Percentiles rank a stretch among this genome's conserved stretches.
Conservation (phyloP, 1,140 invertebrate genomes). For the Pseudomyrmex dendroicus region DNA sequence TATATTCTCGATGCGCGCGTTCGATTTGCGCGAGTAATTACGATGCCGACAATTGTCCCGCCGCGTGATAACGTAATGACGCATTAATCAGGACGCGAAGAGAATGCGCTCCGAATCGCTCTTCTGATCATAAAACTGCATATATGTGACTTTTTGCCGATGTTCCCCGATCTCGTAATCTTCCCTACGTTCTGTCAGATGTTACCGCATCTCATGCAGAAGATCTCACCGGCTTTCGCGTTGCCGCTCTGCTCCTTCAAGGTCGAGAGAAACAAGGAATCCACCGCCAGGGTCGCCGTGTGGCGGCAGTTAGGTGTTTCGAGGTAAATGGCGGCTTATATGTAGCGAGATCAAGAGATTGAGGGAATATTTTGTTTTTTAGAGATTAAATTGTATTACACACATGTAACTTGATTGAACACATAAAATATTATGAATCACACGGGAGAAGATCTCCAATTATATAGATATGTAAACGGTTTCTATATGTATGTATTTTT, state of each 20-base stretch:
- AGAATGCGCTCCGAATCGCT: background rate
- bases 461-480: no score
- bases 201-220: conserved; percentile 89
- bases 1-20: background rate
- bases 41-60: conserved; percentile 7
- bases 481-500: no score
- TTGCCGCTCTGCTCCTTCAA: conserved; percentile 91
- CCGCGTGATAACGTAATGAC: background rate
- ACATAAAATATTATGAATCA: no score
- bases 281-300: conserved; percentile 93
- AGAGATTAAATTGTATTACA: no score
- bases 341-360: background rate
- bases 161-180: background rate
- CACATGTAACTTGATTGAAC: no score
- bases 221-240: conserved; percentile 89
- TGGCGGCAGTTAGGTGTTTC: conserved; percentile 93
- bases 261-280: conserved; percentile 92
- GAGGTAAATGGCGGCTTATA: conserved; percentile 78
- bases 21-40: conserved; percentile 37
- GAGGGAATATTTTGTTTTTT: no score
- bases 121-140: background rate
- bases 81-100: background rate
- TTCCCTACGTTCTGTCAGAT: conserved; percentile 82
- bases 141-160: background rate
- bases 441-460: no score